A percentile compares a stretch with the other conserved stretches of the same genome.
Evolutionary conservation across 1,140 invertebrate genomes (phyloP).

Genomic region (Meteorus sp.): DNA sequence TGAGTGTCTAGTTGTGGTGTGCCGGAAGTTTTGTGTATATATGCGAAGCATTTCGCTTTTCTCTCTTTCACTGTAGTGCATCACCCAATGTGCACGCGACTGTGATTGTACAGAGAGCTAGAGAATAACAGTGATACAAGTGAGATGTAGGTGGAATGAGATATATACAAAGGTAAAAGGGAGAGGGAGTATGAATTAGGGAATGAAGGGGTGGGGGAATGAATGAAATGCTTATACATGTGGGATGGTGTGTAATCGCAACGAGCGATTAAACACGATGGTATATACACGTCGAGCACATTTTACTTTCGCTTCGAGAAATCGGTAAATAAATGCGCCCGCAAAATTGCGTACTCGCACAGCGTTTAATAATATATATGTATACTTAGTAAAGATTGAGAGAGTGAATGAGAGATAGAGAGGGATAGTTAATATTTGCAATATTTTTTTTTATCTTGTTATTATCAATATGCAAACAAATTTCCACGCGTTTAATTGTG

Average conservation of each 20-base stretch:
- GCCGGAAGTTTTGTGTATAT: not conserved
- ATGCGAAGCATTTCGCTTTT: too few relatives aligned
- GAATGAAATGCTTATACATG: not conserved
- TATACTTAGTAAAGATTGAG: too few relatives aligned
- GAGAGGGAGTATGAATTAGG: not conserved
- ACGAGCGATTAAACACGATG: constrained; percentile 36
- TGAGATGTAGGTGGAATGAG: not conserved
- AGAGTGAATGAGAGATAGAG: too few relatives aligned
- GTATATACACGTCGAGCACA: too few relatives aligned
- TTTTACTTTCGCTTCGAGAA: constrained; percentile 35
- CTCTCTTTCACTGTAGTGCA: too few relatives aligned
- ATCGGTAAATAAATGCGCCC: constrained; percentile 37
- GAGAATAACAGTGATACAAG: not conserved
- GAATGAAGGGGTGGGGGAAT: not conserved
- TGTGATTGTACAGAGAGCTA: not conserved
- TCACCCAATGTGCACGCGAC: too few relatives aligned
- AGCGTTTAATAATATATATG: too few relatives aligned
- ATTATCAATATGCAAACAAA: not conserved
- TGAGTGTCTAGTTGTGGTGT: constrained; percentile 17
- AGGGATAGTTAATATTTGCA: constrained; percentile 6
- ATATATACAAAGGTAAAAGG: not conserved
- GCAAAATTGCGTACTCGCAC: constrained; percentile 21
- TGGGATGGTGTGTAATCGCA: constrained; percentile 16
- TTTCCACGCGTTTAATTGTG: not conserved
- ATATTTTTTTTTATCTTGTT: too few relatives aligned